phyloP scores from a whole-genome alignment of 2,113 vertebrate genomes.

The Zootoca vivipara region DNA sequence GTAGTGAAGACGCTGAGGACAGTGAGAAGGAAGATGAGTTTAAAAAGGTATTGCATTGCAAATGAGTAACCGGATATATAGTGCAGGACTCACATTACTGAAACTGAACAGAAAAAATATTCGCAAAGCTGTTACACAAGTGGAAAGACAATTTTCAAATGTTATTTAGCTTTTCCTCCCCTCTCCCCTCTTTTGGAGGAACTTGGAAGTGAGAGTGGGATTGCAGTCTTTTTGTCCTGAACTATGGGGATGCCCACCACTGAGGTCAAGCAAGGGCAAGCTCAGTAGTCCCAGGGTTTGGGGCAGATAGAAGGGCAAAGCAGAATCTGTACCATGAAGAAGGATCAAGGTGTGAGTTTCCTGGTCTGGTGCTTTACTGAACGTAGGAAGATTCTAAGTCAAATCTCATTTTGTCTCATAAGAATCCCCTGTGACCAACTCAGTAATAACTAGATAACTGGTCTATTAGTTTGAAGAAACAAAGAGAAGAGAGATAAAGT shows the following conservation, averaged over 20 bases:
- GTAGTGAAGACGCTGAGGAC: constrained; percentile 43
- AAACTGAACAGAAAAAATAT: neutral
- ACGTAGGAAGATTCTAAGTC: neutral
- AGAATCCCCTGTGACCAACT: neutral
- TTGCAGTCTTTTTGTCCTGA: neutral
- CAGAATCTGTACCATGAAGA: too few species aligned
- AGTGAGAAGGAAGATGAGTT: constrained; percentile 78
- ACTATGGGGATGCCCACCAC: too few species aligned
- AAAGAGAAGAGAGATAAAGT: neutral
- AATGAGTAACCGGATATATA: neutral
- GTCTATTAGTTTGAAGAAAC: neutral
- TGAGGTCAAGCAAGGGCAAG: too few species aligned
- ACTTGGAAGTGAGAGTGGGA: neutral
- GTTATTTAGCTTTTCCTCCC: constrained; percentile 13
- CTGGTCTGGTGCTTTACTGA: neutral
- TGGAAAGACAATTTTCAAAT: neutral
- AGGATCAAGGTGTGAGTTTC: too few species aligned
- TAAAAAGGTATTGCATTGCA: constrained; percentile 76
- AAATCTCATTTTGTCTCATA: neutral
- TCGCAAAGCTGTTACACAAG: neutral
- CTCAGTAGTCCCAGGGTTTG: too few species aligned
- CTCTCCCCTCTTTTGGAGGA: too few species aligned
- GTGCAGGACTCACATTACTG: neutral
- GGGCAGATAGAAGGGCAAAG: too few species aligned
- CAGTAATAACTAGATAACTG: neutral